Conservation (phyloP, 2,888 invertebrate species). For the Horisme vitalbata region DNA sequence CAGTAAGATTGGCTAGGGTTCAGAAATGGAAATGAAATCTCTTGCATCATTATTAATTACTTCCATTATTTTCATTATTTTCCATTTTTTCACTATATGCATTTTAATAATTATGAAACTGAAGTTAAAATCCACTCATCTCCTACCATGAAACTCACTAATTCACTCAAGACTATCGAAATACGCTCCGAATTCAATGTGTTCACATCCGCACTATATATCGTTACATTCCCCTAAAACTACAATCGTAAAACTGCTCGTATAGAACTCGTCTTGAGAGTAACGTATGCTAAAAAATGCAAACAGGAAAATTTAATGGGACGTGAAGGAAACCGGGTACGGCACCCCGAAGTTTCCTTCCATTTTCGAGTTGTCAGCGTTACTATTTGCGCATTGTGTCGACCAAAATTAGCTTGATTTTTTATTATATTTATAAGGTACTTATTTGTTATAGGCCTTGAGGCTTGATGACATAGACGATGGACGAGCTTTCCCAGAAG, state of each 20-base stretch:
- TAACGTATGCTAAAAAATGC: slow-evolving; percentile 83
- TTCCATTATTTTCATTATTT: no score
- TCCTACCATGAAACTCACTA: slow-evolving; percentile 36
- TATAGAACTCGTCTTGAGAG: slow-evolving; percentile 56
- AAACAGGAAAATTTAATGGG: slow-evolving; percentile 82
- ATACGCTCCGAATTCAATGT: slow-evolving; percentile 51
- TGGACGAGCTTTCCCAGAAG: no score
- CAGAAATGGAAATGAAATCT: no score
- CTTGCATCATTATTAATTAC: no score
- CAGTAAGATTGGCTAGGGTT: no score
- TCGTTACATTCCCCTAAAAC: slow-evolving; percentile 56
- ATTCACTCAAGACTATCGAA: slow-evolving; percentile 43
- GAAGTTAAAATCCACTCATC: background rate
- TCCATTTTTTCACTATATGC: no score
- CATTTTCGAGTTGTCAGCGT: slow-evolving; percentile 51
- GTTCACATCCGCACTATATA: slow-evolving; percentile 41
- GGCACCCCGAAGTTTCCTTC: slow-evolving; percentile 68
- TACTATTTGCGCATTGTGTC: slow-evolving; percentile 45
- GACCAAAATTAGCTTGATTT: slow-evolving; percentile 24
- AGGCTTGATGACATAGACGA: no score
- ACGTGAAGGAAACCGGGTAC: slow-evolving; percentile 77
- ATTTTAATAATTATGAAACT: no score
- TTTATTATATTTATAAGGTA: background rate
- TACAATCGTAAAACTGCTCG: slow-evolving; percentile 71
- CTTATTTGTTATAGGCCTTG: no score